phyloP scores from a whole-genome alignment of 2,113 vertebrate genomes.

The Tupaia tana region DNA sequence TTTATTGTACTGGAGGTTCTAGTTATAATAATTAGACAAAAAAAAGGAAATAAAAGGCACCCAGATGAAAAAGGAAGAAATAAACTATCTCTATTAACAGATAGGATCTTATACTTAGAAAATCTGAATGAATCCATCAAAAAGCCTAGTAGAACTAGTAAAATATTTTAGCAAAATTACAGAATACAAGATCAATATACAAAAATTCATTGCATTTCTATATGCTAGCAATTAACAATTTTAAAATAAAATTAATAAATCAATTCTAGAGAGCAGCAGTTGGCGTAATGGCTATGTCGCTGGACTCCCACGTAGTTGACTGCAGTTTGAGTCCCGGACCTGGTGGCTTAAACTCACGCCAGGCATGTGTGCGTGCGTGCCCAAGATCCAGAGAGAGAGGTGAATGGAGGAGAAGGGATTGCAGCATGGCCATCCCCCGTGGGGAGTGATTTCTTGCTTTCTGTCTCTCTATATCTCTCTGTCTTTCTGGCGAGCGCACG shows the following conservation, averaged over 20 bases:
- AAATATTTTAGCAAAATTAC: neutral
- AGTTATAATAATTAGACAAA: neutral
- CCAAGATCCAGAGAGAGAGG: too few relatives aligned
- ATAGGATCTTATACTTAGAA: neutral
- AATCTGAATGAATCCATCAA: neutral
- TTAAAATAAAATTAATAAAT: neutral
- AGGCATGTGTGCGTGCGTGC: too few relatives aligned
- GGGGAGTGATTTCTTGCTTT: too few relatives aligned
- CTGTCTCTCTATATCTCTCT: too few relatives aligned
- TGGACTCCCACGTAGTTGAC: too few relatives aligned
- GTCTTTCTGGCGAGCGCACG: too few relatives aligned
- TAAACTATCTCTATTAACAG: neutral
- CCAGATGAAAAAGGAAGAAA: neutral
- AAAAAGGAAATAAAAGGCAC: neutral
- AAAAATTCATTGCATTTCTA: constrained; percentile 29
- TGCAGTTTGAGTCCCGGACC: too few relatives aligned
- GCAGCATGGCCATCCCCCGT: too few relatives aligned
- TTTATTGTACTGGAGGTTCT: neutral
- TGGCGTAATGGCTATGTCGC: too few relatives aligned
- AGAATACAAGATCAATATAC: neutral
- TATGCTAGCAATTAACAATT: neutral
- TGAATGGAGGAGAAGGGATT: too few relatives aligned
- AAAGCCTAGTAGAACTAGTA: neutral
- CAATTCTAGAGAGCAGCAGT: neutral
- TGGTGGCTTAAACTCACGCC: too few relatives aligned